These are phyloP conservation scores for Aproaerema taeniolella DNA, from an alignment of 2,888 invertebrate genomes.

Conservation along the genomic window DNA sequence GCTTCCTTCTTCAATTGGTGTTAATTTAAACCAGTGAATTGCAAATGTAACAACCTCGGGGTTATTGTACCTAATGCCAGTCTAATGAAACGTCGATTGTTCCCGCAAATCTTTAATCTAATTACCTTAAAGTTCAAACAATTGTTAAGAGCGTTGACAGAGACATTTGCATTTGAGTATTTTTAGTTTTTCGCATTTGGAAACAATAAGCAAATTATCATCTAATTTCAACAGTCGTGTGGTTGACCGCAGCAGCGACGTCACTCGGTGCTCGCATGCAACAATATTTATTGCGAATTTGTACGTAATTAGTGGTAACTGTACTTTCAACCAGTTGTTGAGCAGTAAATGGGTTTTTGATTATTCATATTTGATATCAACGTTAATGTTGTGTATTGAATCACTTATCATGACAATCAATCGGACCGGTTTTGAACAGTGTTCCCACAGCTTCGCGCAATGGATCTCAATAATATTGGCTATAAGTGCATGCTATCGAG, in stretches of 20 bases:
- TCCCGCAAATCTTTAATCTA: slow-evolving; percentile 52
- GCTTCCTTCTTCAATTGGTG: slow-evolving; percentile 51
- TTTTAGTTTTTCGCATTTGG: slow-evolving; percentile 39
- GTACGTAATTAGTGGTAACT: slow-evolving; percentile 1
- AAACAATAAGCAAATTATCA: slow-evolving; percentile 61
- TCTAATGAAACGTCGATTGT: slow-evolving; percentile 21
- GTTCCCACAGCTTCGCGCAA: background rate
- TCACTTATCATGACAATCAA: no score
- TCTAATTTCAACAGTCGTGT: slow-evolving; percentile 54
- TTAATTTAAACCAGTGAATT: slow-evolving; percentile 36
- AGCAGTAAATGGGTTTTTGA: no score
- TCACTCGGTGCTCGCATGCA: slow-evolving; percentile 19
- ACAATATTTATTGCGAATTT: slow-evolving; percentile 8
- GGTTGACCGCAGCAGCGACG: slow-evolving; percentile 45
- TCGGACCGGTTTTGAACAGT: no score
- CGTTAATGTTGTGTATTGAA: no score
- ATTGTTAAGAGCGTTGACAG: slow-evolving; percentile 53
- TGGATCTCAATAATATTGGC: background rate
- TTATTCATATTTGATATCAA: no score
- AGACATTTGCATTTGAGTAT: slow-evolving; percentile 56
- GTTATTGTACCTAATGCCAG: slow-evolving; percentile 34
- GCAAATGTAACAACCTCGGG: slow-evolving; percentile 21
- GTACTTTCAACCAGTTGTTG: slow-evolving; percentile 5
- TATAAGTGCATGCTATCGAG: background rate
- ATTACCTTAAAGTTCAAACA: slow-evolving; percentile 56